Base-by-base conservation (phyloP, 2,113 vertebrate species). In the Rhinichthys klamathensis region DNA sequence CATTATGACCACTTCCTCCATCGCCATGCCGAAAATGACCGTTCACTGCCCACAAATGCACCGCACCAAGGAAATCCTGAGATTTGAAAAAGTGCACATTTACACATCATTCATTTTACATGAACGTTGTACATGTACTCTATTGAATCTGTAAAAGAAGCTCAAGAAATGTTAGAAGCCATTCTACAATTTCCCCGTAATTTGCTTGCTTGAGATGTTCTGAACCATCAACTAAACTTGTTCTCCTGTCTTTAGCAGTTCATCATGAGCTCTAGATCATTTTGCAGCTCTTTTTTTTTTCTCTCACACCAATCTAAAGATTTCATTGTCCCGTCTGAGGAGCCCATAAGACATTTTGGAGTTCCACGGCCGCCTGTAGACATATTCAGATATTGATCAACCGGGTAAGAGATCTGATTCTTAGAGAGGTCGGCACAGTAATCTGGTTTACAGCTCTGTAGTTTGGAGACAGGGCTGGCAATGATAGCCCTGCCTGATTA, bases 401-500 rank as follows among this genome's bases (percentile, higher is more conserved):
- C 72, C 38, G 65, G 23, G 70, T 84, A 78, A 87, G 88, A 86
- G 88, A 89, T 89, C 85, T 77, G 74, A 75, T 84, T 84, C 72
- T 87, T 82, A 73, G 86, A 86, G 81, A 86, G 80, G 86, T 84
- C 61, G 1, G 84, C 80, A 38, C 82, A 77, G 56, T 85, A 87
- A 86, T 81, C 21, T 49, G 41, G 83, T 61, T 89, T 89, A 56
- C 65, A 87, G 74, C 84, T 86, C 77, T 82, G 84, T 78, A 89
- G 89, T 89, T 88, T 89, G 89, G 89, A 92, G 87, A 85, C 83
- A 85, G 86, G 86, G 85, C 84, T 84, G 85, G 79, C 81, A 87
- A 79, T 86, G 88, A 89, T 90, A 86, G 90, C 74, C 70, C 74
- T 67, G 30, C 60, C 84, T 92, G 90, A 93, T 93, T 93, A 63